Base-by-base conservation (phyloP, 2,888 invertebrate genomes). In the Halictus quadricinctus region DNA sequence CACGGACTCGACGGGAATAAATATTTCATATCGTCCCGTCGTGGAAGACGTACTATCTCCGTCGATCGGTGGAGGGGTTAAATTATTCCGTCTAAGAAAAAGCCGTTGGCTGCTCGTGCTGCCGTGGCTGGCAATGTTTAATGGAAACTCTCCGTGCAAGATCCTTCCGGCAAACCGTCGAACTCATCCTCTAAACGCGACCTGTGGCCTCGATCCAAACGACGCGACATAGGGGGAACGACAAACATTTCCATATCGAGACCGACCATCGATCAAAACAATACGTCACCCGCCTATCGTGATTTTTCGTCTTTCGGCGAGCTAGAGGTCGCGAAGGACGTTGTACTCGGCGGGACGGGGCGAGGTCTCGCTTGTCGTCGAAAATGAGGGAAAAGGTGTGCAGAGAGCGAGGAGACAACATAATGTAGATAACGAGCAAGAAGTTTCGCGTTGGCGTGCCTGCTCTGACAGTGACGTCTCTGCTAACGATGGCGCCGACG, bases 391-490 rank as follows among this genome's bases (percentile, higher is more conserved):
- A 43, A 60, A 48, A 54, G 66, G 69, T 21, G 48, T 36, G 48
- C 48, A 64, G 72, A 70, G 43, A 79, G 70, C 58, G 29, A 60
- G 75, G 75, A 72, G 80, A 75, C 58, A 75, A 79, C 74, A 80
- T 81, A 89, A 84, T 74, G 86, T 70, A 80, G 81, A 88, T 89
- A 89, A 92, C 87, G 88, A 87, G 88, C 73, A 88, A 89, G 87
- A 88, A 87, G 88, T 89, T 87, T 87, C 87, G 76, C 81, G 46
- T 72, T 85, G 87, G 81, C 94, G 91, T 92, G 95, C 95, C 95
- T 91, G 95, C 95, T 93, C 95, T 95, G 84, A 96, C 95, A 81
- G 95, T 93, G 86, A 96, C 95, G 93, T 95, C 95, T 82, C 95
- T 94, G 81, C 95, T 95, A 88, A 96, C 95, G 88, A 96, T 95